Percentiles rank a stretch among this genome's conserved stretches.
Conservation (phyloP, 1,140 invertebrate genomes). For the Sarcophaga peregrina region DNA sequence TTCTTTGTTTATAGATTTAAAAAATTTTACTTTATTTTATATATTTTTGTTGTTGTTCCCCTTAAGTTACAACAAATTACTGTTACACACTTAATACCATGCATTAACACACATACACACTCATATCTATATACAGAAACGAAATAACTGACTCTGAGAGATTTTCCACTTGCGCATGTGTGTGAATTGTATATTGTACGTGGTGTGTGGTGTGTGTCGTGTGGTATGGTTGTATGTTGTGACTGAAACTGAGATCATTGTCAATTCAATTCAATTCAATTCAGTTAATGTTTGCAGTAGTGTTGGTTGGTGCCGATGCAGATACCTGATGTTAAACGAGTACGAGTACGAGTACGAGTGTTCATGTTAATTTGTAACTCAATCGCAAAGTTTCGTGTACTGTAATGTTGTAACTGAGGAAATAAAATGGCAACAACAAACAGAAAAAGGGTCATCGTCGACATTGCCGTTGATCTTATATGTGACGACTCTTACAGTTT, state of each 20-base stretch:
- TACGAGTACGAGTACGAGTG: too few species aligned
- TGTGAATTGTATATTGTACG: too few species aligned
- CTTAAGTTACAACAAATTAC: conserved; percentile 28
- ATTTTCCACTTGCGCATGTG: not conserved
- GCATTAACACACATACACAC: too few species aligned
- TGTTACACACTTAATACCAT: conserved; percentile 35
- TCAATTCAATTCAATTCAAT: not conserved
- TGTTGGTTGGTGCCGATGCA: not conserved
- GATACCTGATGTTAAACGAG: not conserved
- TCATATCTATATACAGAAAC: too few species aligned
- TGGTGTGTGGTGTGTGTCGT: not conserved
- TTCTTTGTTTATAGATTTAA: not conserved
- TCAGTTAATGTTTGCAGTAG: too few species aligned
- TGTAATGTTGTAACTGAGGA: not conserved
- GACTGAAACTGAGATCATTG: not conserved
- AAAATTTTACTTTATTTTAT: conserved; percentile 4
- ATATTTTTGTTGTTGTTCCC: not conserved
- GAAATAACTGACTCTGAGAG: too few species aligned
- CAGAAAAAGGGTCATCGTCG: conserved; percentile 30
- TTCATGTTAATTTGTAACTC: conserved; percentile 34
- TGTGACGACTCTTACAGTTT: conserved; percentile 1
- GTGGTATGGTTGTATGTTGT: not conserved
- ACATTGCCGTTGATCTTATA: conserved; percentile 7
- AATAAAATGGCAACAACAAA: not conserved
- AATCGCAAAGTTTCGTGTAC: not conserved